phyloP scores from a whole-genome alignment of 2,797 vertebrate species.

The Diplodus sargus region DNA sequence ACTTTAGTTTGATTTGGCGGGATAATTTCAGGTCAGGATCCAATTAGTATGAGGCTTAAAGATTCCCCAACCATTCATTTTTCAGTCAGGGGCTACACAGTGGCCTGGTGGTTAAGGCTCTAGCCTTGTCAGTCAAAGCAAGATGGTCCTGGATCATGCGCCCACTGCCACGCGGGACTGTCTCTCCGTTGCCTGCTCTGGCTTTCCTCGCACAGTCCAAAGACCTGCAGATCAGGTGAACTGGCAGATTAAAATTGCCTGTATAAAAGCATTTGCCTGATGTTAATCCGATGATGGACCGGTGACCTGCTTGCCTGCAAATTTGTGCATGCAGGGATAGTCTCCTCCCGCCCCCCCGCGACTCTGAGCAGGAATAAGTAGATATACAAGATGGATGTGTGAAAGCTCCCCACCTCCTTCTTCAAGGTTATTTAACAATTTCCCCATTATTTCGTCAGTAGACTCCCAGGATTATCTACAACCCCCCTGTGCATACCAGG shows the following conservation, averaged over 20 bases:
- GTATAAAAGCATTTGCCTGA: conserved; percentile 23
- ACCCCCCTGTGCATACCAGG: conserved; percentile 41
- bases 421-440: conserved; percentile 68
- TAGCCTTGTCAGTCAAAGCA: conserved; percentile 17
- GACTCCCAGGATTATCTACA: conserved; percentile 50
- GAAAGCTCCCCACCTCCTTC: conserved; percentile 35
- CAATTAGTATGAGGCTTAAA: conserved; percentile 30
- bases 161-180: background rate
- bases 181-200: conserved; percentile 11
- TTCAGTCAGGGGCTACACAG: conserved; percentile 5
- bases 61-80: conserved; percentile 29
- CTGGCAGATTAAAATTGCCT: conserved; percentile 46
- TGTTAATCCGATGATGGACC: conserved; percentile 60
- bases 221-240: conserved; percentile 45
- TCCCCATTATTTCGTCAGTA: conserved; percentile 56
- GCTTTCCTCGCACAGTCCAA: conserved; percentile 20
- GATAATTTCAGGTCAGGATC: conserved; percentile 44
- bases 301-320: conserved; percentile 45
- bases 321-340: conserved; percentile 48
- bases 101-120: background rate
- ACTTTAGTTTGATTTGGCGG: conserved; percentile 39
- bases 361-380: conserved; percentile 47
- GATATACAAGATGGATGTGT: conserved; percentile 39
- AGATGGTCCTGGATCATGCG: background rate
- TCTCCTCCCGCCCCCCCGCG: conserved; percentile 29